Evolutionary conservation across 2,888 invertebrate genomes (phyloP), one percentile per base, ranked within the genome.

Genomic region (Chelonus formosanus): DNA sequence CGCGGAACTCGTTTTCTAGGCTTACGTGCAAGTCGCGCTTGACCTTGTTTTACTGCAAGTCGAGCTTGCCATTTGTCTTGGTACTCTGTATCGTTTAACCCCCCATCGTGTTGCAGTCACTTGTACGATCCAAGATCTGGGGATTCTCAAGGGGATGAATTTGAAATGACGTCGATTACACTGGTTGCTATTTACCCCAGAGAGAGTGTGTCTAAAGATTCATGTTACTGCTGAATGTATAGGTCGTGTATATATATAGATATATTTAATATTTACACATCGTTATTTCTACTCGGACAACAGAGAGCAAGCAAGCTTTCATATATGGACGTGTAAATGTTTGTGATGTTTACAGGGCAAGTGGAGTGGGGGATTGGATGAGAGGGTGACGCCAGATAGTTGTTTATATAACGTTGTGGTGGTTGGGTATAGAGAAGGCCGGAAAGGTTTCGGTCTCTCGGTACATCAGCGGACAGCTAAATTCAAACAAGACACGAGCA

Each of bases 51-150:
- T 60, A 66, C 69, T 65, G 67, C 45, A 36, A 56, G 36, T 63
- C 55, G 55, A 63, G 53, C 55, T 68, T 66, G 68, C 70, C 67
- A 72, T 72, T 69, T 69, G 68, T 72, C 70, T 72, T 70, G 66
- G 61, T 62, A 65, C 60, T 69, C 70, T 70, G 67, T 69, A 72
- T 70, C 69, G 66, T 63, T 63, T 63, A 55, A 63, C 63, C 55
- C 36, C 45, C 45, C 32, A 31, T 45, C 31, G 45, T 45, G n/a
- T 32, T 20, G 20, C 20, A 34, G 34, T 31, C 57, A 44, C 57
- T 57, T 34, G 45, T 32, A 45, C 45, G 20, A n/a, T 20, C 34
- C 32, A 47, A 34, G 32, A 34, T 57, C 10, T 32, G 44, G 6
- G 44, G 6, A 47, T 48, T 34, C 6, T 35, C 47, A 35, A 20